Conservation (phyloP, 2,888 invertebrate genomes). For the Halocaridina rubra region DNA sequence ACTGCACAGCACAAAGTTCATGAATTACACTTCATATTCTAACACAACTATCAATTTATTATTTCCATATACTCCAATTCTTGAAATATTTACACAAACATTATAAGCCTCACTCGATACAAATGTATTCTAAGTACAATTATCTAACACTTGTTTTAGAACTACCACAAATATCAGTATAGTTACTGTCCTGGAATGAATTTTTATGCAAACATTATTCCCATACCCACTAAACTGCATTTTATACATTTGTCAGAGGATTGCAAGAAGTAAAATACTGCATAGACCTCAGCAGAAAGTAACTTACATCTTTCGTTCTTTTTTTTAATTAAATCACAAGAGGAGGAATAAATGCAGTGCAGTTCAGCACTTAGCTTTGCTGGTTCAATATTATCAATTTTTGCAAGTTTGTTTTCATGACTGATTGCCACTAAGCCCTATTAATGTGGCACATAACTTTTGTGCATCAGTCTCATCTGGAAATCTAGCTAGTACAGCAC, state of each 20-base stretch:
- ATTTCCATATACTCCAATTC: background rate
- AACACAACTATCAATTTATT: background rate
- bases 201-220: background rate
- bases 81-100: constrained; percentile 36
- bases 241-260: background rate
- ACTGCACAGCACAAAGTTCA: background rate
- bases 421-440: constrained; percentile 67
- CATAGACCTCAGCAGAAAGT: no score
- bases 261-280: background rate
- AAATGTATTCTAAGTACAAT: background rate
- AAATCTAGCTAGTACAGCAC: constrained; percentile 85
- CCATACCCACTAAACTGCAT: background rate
- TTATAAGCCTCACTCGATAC: constrained; percentile 30
- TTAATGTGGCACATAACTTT: constrained; percentile 87
- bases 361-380: no score
- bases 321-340: no score
- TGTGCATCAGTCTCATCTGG: constrained; percentile 91
- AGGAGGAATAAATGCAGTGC: no score
- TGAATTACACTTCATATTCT: background rate
- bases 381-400: background rate
- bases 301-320: no score
- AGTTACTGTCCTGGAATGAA: constrained; percentile 13
- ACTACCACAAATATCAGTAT: constrained; percentile 28
- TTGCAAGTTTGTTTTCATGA: constrained; percentile 15
- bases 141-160: constrained; percentile 16